Base-by-base conservation (phyloP, 2,888 invertebrate genomes). In the Diarsia brunnea region DNA sequence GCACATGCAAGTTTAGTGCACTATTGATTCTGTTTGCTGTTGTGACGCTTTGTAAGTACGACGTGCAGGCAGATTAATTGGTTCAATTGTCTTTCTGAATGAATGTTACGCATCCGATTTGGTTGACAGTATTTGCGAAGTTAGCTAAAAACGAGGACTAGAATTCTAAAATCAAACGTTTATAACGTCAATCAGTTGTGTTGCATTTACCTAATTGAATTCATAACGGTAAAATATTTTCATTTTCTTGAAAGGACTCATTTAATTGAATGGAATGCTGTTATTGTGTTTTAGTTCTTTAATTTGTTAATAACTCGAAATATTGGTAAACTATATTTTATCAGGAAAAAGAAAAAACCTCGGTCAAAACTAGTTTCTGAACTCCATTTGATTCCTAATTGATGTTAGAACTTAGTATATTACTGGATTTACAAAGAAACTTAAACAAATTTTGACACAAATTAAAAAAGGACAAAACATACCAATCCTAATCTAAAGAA, bases 11-110 rank as follows among this genome's bases (percentile, higher is more conserved):
- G 82, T 85, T 79, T 84, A 81, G 80, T 88, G 81, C 76, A 84
- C 81, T 92, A 92, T 92, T 91, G 93, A 91, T 92, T 93, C 87
- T 88, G 87, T 88, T 87, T 86, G 85, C 72, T 86, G 85, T 89
- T 86, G 82, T 86, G 83, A 85, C 82, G 84, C 76, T 88, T 77
- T 86, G 81, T 80, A 84, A 87, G 81, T 79, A 73, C 72, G 49
- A 67, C 65, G 69, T 75, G 68, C 16, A 64, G 27, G 53, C 38
- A 31, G 38, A 84, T 79, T 75, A 73, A 80, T 81, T 79, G 38
- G 78, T 75, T 43, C 60, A 83, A 72, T 73, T 67, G 45, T 61
- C 19, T 66, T 49, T 31, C 24, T 5, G 31, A 53, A 16, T 53
- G 2, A 68, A 60, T 61, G 27, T 21, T 49, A 21, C 27, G 3